These are phyloP conservation scores for Latrodectus geometricus DNA, from an alignment of 1,140 invertebrate genomes.

Conservation along the genomic window DNA sequence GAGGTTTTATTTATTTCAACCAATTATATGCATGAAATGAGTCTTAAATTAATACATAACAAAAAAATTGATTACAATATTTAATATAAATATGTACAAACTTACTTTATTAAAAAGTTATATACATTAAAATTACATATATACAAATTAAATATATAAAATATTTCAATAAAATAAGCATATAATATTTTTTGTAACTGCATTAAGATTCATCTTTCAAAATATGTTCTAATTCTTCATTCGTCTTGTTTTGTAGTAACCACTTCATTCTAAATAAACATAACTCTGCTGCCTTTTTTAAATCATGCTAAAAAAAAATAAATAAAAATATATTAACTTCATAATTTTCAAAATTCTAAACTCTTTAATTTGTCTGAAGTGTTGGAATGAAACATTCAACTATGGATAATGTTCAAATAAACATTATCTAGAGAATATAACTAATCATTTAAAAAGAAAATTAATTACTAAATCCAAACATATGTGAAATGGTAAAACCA, in stretches of 20 bases:
- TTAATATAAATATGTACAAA: neutral
- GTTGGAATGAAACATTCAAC: too few species aligned
- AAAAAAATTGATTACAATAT: too few species aligned
- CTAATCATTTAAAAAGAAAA: too few species aligned
- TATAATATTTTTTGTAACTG: neutral
- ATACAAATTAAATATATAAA: neutral
- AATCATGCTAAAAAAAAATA: slow-evolving; percentile 45
- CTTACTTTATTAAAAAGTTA: neutral
- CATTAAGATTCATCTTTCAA: slow-evolving; percentile 6
- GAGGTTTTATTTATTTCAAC: too few species aligned
- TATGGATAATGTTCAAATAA: too few species aligned
- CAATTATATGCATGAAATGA: too few species aligned
- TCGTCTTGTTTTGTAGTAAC: slow-evolving; percentile 24
- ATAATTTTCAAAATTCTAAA: too few species aligned
- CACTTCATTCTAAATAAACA: slow-evolving; percentile 43
- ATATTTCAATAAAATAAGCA: neutral
- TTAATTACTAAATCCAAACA: too few species aligned
- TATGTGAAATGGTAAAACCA: too few species aligned
- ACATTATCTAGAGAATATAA: too few species aligned
- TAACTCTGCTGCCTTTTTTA: slow-evolving; percentile 13
- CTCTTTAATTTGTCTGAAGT: too few species aligned
- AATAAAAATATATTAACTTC: neutral
- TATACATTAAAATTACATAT: neutral
- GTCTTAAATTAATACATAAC: too few species aligned
- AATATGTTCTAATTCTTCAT: slow-evolving; percentile 10